Conservation (phyloP, 2,797 vertebrate species). For the Tapera naevia region DNA sequence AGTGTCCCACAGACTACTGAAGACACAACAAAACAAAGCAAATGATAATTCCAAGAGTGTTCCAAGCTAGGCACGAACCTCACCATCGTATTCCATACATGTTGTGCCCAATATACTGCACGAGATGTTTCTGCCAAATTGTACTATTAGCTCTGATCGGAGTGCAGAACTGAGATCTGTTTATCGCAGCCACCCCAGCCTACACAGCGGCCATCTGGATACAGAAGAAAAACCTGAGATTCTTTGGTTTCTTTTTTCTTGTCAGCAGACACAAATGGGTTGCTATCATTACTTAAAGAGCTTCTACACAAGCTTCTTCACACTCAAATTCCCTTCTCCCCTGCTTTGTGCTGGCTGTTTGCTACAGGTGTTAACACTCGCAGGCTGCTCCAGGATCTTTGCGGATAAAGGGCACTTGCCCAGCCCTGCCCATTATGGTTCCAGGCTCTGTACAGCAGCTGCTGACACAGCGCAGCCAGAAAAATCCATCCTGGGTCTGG, state of each 20-base stretch:
- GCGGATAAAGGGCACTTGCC: neutral
- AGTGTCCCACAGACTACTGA: neutral
- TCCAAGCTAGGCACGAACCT: neutral
- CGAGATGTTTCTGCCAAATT: neutral
- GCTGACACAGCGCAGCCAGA: neutral
- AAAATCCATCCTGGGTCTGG: neutral
- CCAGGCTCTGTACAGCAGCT: neutral
- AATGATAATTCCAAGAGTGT: accelerated
- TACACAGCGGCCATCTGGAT: neutral
- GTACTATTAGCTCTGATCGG: neutral
- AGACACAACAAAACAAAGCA: neutral
- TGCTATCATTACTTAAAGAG: neutral
- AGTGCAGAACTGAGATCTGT: neutral
- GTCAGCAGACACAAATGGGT: neutral
- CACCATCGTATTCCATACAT: accelerated
- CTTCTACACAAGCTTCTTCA: neutral
- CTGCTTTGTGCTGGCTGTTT: neutral
- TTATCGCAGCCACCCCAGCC: neutral
- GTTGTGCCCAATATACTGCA: neutral
- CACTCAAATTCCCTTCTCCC: neutral
- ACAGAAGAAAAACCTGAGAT: neutral
- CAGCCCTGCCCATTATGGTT: neutral
- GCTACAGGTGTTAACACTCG: neutral
- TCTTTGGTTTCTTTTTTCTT: neutral
- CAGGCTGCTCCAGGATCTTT: neutral